Base-by-base conservation (phyloP, 2,797 vertebrate species). In the Dryobates pubescens region DNA sequence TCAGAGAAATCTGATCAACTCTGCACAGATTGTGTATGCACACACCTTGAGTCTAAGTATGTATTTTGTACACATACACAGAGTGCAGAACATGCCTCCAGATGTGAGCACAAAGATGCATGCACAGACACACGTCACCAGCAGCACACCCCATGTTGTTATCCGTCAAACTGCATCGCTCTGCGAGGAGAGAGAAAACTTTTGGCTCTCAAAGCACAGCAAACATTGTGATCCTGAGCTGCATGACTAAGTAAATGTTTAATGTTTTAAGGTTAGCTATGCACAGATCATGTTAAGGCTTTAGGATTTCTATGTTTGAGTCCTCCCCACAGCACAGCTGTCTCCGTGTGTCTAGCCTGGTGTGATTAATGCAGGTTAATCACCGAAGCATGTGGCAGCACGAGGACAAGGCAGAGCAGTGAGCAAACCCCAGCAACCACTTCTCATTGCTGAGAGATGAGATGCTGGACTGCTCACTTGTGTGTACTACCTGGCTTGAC, bases 1-100 rank as follows among this genome's bases (percentile, higher is more conserved):
- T 92, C 62, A 87, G 76, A 82, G 24, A 81, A 93, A 94, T 89
- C 72, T 93, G 30, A 27, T 64, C 69, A 41, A 72, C 53, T 77
- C 53, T 54, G 13, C 43, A 49, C 27, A 30, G 38, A 18, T 9
- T 63, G 13, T 17, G 58, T 34, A 17, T n/a, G 43, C 17, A 62
- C 6, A 9, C 0, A 24, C 23, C 71, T 54, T 49, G 12, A 29
- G 4, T 53, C 7, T 30, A 70, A 22, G 13, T 38, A 61, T 22
- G 6, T 22, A 3, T 5, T 30, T 65, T 75, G 38, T 27, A 18
- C 53, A 56, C 47, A 45, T 0, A 19, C 26, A 27, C 17, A 29
- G 10, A 29, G 13, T n/a, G 45, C 23, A 71, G 20, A 64, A 53
- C 26, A 54, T 5, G 3, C 10, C 59, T 15, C 29, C 10, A 57